These are phyloP conservation scores for Cremastinae sp. DNA, from an alignment of 2,888 invertebrate species.

Conservation along the genomic window DNA sequence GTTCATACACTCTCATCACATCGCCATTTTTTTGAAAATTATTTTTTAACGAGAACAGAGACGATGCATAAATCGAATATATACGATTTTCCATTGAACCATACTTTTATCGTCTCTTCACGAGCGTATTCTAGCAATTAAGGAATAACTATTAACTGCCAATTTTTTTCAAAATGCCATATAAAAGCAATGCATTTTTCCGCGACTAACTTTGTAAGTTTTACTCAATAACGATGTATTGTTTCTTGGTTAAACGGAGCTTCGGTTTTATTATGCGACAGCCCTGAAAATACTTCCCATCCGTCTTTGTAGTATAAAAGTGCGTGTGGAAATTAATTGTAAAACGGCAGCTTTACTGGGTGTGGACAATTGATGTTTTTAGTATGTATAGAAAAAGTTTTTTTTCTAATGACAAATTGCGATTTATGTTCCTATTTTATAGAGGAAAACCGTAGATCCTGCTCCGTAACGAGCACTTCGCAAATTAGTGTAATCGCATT, in stretches of 20 bases:
- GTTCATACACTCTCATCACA: constrained; percentile 65
- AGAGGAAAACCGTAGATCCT: constrained; percentile 63
- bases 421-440: constrained; percentile 76
- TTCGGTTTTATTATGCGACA: constrained; percentile 40
- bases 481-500: constrained; percentile 65
- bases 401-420: constrained; percentile 70
- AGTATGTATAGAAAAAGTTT: constrained; percentile 65
- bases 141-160: constrained; percentile 72
- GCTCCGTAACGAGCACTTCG: constrained; percentile 63
- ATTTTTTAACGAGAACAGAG: constrained; percentile 45
- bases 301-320: constrained; percentile 49
- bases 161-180: constrained; percentile 75
- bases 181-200: constrained; percentile 70
- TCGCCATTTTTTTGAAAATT: constrained; percentile 62
- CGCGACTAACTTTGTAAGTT: constrained; percentile 68
- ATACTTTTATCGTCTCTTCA: constrained; percentile 26
- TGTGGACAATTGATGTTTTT: constrained; percentile 68
- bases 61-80: constrained; percentile 8
- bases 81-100: constrained; percentile 47
- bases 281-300: constrained; percentile 49
- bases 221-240: constrained; percentile 48
- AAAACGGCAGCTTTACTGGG: constrained; percentile 71
- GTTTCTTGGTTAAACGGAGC: constrained; percentile 34
- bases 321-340: constrained; percentile 57
- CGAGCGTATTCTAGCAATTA: constrained; percentile 49